A percentile compares a stretch with the other conserved stretches of the same genome.
These are phyloP conservation scores for Tragopan temminckii DNA, from an alignment of 2,797 vertebrate genomes.

Conservation along the genomic window DNA sequence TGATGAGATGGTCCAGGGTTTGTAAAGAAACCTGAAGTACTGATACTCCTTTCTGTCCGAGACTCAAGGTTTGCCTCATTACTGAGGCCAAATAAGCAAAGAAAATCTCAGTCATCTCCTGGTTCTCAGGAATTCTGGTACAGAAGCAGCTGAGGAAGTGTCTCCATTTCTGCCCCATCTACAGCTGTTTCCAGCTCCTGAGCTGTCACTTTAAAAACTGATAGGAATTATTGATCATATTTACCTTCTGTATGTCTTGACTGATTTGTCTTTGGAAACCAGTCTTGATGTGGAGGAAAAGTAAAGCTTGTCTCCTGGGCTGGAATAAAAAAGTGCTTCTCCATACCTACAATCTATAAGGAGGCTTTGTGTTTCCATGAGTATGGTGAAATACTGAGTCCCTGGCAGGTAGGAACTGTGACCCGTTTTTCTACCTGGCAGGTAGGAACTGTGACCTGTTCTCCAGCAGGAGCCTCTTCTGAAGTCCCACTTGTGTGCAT, in stretches of 20 bases:
- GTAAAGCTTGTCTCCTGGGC: not conserved
- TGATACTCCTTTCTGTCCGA: not conserved
- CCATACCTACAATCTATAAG: not conserved
- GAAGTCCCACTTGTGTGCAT: not conserved
- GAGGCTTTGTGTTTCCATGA: not conserved
- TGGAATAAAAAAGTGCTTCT: constrained; percentile 1
- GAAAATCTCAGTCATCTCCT: not conserved
- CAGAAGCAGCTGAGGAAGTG: constrained; percentile 17
- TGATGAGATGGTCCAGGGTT: not conserved
- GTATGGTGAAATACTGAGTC: not conserved
- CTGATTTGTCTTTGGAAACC: constrained; percentile 32
- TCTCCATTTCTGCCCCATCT: not conserved
- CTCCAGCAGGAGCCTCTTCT: not conserved
- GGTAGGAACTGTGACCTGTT: fast-evolving
- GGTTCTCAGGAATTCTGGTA: not conserved
- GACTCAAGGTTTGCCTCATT: not conserved
- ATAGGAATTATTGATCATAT: constrained; percentile 38
- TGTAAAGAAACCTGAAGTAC: not conserved
- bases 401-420: fast-evolving
- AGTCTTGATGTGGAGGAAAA: constrained; percentile 7
- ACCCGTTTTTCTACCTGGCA: not conserved
- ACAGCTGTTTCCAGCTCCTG: not conserved
- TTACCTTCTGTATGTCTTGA: constrained; percentile 28
- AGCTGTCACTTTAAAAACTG: constrained; percentile 18
- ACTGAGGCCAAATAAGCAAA: not conserved